These are phyloP conservation scores for Ctenodactylus gundi DNA, from an alignment of 2,113 vertebrate genomes.

Conservation along the genomic window DNA sequence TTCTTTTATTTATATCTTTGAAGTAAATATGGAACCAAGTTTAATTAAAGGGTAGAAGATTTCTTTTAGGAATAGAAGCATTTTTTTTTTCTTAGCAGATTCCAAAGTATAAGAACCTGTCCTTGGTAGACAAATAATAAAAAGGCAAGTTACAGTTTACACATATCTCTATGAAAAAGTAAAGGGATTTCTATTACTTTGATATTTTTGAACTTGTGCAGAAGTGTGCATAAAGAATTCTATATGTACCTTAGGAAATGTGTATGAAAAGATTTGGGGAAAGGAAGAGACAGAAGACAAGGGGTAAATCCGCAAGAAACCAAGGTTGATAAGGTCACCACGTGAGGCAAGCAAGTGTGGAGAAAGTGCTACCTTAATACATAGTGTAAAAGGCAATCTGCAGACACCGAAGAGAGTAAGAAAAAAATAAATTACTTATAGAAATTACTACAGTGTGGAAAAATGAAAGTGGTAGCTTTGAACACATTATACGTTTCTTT, in stretches of 20 bases:
- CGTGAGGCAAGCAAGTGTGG: neutral
- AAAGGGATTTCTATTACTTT: neutral
- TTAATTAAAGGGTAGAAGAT: neutral
- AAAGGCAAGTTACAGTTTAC: slow-evolving; percentile 51
- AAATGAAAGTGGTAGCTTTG: neutral
- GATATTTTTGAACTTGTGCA: slow-evolving; percentile 40
- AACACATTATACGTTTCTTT: neutral
- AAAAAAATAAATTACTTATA: neutral
- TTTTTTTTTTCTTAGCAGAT: slow-evolving; percentile 44
- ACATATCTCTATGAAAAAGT: neutral
- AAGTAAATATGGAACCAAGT: neutral
- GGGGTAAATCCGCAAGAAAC: neutral
- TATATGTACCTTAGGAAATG: neutral
- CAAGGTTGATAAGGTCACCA: neutral
- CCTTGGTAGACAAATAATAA: slow-evolving; percentile 50
- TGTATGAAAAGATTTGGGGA: neutral
- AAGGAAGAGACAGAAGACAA: neutral
- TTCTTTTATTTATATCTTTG: neutral
- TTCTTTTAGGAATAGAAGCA: slow-evolving; percentile 17
- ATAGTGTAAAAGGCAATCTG: neutral
- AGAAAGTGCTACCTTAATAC: neutral
- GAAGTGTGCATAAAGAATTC: slow-evolving; percentile 14
- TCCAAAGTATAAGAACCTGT: slow-evolving; percentile 25
- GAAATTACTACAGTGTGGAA: neutral
- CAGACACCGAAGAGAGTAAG: neutral